Evolutionary conservation across 2,888 invertebrate species (phyloP).

Genomic region (Leucoptera coffeella): DNA sequence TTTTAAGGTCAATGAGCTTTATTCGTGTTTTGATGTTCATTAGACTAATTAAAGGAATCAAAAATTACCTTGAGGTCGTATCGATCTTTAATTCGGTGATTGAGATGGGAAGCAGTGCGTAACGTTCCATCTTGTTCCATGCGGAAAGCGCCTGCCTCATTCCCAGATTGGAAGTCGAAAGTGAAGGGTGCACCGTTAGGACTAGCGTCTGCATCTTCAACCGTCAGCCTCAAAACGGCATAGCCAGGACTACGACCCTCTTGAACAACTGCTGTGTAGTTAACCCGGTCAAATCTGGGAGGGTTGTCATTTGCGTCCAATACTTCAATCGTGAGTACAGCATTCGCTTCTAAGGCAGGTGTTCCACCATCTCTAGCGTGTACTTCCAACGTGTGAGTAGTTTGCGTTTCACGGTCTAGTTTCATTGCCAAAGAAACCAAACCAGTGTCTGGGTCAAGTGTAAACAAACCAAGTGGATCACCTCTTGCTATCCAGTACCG

Average conservation of each 20-base stretch:
- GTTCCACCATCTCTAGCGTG: conserved; percentile 76
- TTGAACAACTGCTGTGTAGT: conserved; percentile 78
- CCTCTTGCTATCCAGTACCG: conserved; percentile 67
- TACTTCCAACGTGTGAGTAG: conserved; percentile 72
- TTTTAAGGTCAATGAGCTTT: no score
- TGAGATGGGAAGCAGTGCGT: conserved; percentile 77
- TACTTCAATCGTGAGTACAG: conserved; percentile 72
- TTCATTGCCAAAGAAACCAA: conserved; percentile 66
- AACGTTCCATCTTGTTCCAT: conserved; percentile 81
- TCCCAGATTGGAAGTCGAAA: conserved; percentile 83
- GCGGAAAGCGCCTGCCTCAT: conserved; percentile 79
- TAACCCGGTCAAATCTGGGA: conserved; percentile 70
- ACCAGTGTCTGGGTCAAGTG: conserved; percentile 70
- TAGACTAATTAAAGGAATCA: background rate
- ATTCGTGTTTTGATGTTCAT: no score
- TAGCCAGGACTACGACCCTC: conserved; percentile 85
- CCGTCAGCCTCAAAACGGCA: conserved; percentile 70
- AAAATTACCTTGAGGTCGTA: conserved; percentile 69
- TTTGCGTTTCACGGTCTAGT: conserved; percentile 78
- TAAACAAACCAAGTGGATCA: conserved; percentile 71
- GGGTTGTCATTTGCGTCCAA: conserved; percentile 91
- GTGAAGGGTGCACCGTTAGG: conserved; percentile 88
- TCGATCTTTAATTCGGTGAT: conserved; percentile 73
- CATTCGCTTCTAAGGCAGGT: conserved; percentile 68
- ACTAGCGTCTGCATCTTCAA: conserved; percentile 79